phyloP scores from a whole-genome alignment of 1,140 invertebrate species.

The Drosophila funebris region DNA sequence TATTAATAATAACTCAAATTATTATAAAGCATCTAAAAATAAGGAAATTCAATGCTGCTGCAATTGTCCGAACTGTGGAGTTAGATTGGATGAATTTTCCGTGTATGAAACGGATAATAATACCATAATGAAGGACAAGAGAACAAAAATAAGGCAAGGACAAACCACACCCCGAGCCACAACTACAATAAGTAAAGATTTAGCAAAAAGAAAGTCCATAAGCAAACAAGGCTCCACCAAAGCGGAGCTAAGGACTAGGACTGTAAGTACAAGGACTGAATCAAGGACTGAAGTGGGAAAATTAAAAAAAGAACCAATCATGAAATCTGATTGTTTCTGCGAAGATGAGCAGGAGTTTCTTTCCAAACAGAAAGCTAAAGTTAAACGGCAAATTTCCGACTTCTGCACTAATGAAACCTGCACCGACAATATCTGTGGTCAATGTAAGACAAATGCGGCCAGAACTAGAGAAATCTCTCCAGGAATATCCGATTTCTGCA shows the following conservation, averaged over 20 bases:
- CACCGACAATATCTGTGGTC: background rate
- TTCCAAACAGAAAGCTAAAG: background rate
- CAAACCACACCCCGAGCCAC: background rate
- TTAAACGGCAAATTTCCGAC: background rate
- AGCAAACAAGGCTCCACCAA: background rate
- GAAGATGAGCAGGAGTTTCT: no score
- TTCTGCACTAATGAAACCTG: background rate
- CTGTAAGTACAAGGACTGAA: background rate
- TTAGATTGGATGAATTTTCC: background rate
- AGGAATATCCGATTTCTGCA: background rate
- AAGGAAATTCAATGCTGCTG: background rate
- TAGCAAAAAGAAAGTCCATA: background rate
- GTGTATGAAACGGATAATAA: background rate
- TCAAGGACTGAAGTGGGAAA: no score
- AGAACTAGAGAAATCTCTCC: background rate
- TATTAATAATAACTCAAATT: background rate
- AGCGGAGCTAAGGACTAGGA: background rate
- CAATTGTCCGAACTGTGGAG: slow-evolving; percentile 20
- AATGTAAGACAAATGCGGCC: no score
- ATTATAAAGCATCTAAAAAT: no score
- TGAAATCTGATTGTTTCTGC: no score
- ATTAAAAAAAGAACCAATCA: no score
- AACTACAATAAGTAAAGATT: background rate
- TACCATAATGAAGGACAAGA: background rate
- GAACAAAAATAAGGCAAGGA: background rate